These are phyloP conservation scores for Pimpla rufipes DNA, from an alignment of 2,888 invertebrate species.

Conservation along the genomic window DNA sequence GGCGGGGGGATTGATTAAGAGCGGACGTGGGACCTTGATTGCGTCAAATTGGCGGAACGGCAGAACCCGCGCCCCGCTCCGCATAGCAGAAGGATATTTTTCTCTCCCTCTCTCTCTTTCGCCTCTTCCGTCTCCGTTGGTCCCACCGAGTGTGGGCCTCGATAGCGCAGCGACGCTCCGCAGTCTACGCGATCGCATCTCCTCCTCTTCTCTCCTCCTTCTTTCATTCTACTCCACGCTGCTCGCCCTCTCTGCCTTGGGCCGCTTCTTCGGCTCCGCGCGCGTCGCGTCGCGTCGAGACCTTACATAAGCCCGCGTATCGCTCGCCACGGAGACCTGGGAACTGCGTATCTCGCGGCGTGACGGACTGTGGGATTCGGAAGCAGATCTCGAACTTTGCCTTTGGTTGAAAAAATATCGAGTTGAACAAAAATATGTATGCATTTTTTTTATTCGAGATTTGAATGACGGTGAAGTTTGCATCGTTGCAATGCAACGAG, in stretches of 20 bases:
- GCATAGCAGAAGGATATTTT: conserved; percentile 50
- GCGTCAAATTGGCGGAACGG: conserved; percentile 77
- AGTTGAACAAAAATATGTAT: too few species aligned
- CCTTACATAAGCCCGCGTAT: conserved; percentile 49
- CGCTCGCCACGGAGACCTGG: conserved; percentile 16
- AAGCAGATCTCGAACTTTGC: too few species aligned
- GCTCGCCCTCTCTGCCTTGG: conserved; percentile 30
- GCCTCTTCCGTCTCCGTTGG: not conserved
- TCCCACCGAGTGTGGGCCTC: not conserved
- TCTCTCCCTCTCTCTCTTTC: conserved; percentile 31
- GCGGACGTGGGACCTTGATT: conserved; percentile 74
- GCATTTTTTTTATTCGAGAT: too few species aligned
- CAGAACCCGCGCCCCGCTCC: conserved; percentile 62
- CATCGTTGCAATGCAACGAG: too few species aligned
- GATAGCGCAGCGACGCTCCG: conserved; percentile 4
- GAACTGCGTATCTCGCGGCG: conserved; percentile 10
- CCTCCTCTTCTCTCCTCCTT: conserved; percentile 37
- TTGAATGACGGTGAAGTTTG: too few species aligned
- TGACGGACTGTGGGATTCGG: too few species aligned
- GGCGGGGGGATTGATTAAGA: conserved; percentile 72
- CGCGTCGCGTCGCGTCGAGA: conserved; percentile 31
- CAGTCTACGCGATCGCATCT: conserved; percentile 37
- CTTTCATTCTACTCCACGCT: conserved; percentile 26
- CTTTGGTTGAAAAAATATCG: too few species aligned
- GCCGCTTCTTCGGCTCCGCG: too few species aligned